Base-by-base conservation (phyloP, 2,888 invertebrate species). In the Dyspetes luteomarginatus region DNA sequence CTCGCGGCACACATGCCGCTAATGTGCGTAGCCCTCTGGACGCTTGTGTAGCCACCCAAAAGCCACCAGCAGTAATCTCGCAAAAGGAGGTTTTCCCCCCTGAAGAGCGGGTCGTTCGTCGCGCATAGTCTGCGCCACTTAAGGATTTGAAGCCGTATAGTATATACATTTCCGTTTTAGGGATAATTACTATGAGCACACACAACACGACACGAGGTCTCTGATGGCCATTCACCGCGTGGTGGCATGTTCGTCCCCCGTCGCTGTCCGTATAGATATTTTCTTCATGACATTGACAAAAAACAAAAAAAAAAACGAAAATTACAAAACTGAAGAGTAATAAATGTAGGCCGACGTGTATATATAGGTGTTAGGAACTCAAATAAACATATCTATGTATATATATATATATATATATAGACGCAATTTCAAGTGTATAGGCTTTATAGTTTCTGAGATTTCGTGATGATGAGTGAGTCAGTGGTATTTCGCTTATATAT, bases 1-100 rank as follows among this genome's bases (percentile, higher is more conserved):
- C 88, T 88, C 87, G 26, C 60, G 88, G 86, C 87, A 86, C 91
- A 89, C 88, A 90, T 90, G 91, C 87, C 87, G 89, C 88, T 90
- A 90, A 90, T 90, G 90, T 89, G 89, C 86, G 85, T 84, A 72
- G 85, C 84, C 86, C 85, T 82, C 85, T 82, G 86, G 88, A 86
- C 88, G 87, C 87, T 84, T 88, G 80, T 81, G 73, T 84, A 83
- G 82, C 76, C 74, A 81, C 78, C n/a, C 69, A 74, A 65, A 64
- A 77, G 81, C 78, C 75, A 74, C 74, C 73, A 69, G 64, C 64
- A 48, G 28, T 30, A 58, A 69, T 74, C 45, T 36, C 36, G 48
- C 28, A 56, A 45, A 68, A 24, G 30, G 77, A 67, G 71, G 36
- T 60, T 43, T 30, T 68, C 52, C 30, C 65, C 52, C 52, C 41